Conservation (phyloP, 1,140 invertebrate genomes). For the Zaprionus africanus region DNA sequence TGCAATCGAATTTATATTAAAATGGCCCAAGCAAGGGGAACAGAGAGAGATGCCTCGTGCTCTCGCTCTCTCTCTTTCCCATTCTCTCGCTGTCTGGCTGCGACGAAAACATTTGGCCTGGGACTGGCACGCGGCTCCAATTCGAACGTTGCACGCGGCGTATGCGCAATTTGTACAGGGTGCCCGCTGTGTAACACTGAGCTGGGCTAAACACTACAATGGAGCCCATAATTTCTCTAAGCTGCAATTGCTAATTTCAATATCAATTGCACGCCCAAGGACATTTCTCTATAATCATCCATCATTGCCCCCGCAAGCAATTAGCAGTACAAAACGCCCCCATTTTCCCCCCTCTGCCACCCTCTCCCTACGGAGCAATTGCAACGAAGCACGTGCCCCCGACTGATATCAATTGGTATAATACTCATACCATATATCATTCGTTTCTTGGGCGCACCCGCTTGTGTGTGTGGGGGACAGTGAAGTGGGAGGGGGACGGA, state of each 20-base stretch:
- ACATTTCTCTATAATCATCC: constrained; percentile 14
- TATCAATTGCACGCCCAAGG: constrained; percentile 56
- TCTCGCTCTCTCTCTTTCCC: background rate
- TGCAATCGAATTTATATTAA: constrained; percentile 50
- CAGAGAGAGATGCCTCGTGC: background rate
- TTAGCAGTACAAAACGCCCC: constrained; percentile 3
- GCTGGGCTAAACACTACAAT: background rate
- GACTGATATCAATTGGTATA: constrained; percentile 35
- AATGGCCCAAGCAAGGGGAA: background rate
- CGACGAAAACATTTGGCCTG: constrained; percentile 22
- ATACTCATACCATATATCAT: constrained; percentile 4
- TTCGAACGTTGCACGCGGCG: constrained; percentile 54
- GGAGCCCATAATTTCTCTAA: constrained; percentile 26
- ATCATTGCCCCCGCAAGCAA: constrained; percentile 2
- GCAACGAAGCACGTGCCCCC: constrained; percentile 28
- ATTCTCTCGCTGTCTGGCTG: background rate
- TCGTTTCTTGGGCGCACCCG: background rate
- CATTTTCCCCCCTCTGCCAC: background rate
- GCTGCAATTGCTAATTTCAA: constrained; percentile 63
- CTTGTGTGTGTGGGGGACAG: background rate
- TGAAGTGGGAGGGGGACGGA: background rate
- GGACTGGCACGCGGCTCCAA: constrained; percentile 58
- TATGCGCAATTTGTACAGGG: constrained; percentile 65
- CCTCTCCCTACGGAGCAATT: constrained; percentile 29
- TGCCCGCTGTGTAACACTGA: background rate